These are phyloP conservation scores for Lampris incognitus DNA, from an alignment of 2,113 vertebrate genomes.

Conservation along the genomic window DNA sequence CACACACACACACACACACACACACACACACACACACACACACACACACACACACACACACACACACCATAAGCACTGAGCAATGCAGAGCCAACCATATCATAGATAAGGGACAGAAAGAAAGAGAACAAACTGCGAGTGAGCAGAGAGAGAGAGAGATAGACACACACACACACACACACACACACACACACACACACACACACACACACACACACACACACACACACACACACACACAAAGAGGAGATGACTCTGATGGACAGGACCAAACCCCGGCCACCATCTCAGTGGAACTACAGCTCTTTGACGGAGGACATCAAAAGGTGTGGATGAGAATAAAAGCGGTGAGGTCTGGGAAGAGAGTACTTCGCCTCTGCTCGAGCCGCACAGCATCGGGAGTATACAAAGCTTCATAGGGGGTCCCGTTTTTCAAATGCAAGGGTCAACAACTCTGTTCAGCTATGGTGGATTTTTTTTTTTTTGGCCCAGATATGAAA, in stretches of 20 bases:
- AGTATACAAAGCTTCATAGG: constrained; percentile 31
- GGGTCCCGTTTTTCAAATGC: constrained; percentile 34
- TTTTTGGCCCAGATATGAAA: constrained; percentile 23
- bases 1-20: constrained; percentile 40
- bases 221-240: constrained; percentile 59
- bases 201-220: constrained; percentile 73
- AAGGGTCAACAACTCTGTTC: constrained; percentile 46
- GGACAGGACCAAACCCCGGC: constrained; percentile 71
- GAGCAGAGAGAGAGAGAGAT: constrained; percentile 79
- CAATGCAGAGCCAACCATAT: constrained; percentile 89
- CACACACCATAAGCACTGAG: constrained; percentile 79
- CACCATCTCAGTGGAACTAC: constrained; percentile 87
- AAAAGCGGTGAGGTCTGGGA: constrained; percentile 75
- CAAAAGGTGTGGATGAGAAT: constrained; percentile 78
- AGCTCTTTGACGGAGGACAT: constrained; percentile 74
- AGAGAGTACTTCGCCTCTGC: constrained; percentile 57
- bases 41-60: constrained; percentile 54
- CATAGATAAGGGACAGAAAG: constrained; percentile 90
- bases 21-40: constrained; percentile 14
- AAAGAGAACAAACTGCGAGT: constrained; percentile 82
- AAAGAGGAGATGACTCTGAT: constrained; percentile 73
- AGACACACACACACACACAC: constrained; percentile 71
- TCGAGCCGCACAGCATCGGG: constrained; percentile 69
- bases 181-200: constrained; percentile 62
- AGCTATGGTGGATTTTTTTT: constrained; percentile 1